phyloP scores from a whole-genome alignment of 2,113 vertebrate genomes.

The Synodontis membranacea region DNA sequence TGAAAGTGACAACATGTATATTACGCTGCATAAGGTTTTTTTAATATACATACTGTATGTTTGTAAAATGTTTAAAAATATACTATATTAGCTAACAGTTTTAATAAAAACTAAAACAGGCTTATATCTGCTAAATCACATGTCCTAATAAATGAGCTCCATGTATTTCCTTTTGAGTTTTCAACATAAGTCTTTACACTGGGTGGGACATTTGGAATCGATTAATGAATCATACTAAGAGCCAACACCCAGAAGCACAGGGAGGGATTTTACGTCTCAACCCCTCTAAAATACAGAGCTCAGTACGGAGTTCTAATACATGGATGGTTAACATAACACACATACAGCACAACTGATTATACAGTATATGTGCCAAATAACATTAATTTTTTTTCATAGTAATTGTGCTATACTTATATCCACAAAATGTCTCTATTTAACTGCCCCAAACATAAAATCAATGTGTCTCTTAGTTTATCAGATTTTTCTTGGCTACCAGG shows the following conservation, averaged over 20 bases:
- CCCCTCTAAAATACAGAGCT: background rate
- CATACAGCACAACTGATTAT: background rate
- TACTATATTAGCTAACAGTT: background rate
- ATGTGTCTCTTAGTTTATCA: background rate
- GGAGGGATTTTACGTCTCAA: background rate
- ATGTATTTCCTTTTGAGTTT: too few species aligned
- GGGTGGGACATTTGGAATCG: background rate
- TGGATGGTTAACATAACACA: background rate
- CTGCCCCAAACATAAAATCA: background rate
- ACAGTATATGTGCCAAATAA: background rate
- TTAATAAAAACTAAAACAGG: background rate
- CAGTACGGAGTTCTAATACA: too few species aligned
- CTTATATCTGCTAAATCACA: background rate
- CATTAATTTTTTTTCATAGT: background rate
- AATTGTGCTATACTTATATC: background rate
- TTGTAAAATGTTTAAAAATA: background rate
- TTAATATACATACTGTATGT: background rate
- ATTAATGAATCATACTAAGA: background rate
- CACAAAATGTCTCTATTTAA: background rate
- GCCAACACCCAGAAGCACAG: background rate
- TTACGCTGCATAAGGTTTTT: too few species aligned
- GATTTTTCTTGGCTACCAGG: background rate
- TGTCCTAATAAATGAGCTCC: too few species aligned
- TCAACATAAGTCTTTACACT: too few species aligned
- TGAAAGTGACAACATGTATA: background rate